Conservation (phyloP, 2,797 vertebrate genomes). For the Etheostoma nigrum region DNA sequence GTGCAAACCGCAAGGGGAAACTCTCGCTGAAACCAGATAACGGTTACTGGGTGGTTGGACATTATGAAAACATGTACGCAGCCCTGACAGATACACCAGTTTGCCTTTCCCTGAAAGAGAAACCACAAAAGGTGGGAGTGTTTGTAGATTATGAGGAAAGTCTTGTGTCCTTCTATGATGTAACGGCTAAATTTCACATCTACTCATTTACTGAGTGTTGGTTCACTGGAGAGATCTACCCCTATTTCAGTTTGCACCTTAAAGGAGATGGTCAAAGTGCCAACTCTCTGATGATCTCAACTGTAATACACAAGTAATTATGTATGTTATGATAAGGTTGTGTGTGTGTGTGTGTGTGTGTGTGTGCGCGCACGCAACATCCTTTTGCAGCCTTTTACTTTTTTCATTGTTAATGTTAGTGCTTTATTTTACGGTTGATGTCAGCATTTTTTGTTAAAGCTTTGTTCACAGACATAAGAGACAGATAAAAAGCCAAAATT, state of each 20-base stretch:
- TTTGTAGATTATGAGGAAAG: slow-evolving; percentile 67
- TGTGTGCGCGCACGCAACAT: too few relatives aligned
- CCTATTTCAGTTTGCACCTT: slow-evolving; percentile 63
- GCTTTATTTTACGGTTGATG: too few relatives aligned
- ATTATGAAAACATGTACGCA: slow-evolving; percentile 58
- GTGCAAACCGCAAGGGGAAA: slow-evolving; percentile 45
- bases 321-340: too few relatives aligned
- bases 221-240: slow-evolving; percentile 55
- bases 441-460: too few relatives aligned
- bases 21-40: slow-evolving; percentile 49
- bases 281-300: too few relatives aligned
- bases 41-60: slow-evolving; percentile 66
- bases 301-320: too few relatives aligned
- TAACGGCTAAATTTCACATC: slow-evolving; percentile 51
- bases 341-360: too few relatives aligned
- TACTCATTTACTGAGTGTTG: slow-evolving; percentile 56
- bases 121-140: slow-evolving; percentile 65
- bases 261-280: too few relatives aligned
- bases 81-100: slow-evolving; percentile 33
- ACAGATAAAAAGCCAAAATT: too few relatives aligned
- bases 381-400: too few relatives aligned
- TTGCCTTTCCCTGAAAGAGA: slow-evolving; percentile 22
- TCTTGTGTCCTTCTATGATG: slow-evolving; percentile 71
- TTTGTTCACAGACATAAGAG: too few relatives aligned
- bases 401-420: too few relatives aligned